Conservation (phyloP, 2,113 vertebrate species). For the Microcebus jonahi region DNA sequence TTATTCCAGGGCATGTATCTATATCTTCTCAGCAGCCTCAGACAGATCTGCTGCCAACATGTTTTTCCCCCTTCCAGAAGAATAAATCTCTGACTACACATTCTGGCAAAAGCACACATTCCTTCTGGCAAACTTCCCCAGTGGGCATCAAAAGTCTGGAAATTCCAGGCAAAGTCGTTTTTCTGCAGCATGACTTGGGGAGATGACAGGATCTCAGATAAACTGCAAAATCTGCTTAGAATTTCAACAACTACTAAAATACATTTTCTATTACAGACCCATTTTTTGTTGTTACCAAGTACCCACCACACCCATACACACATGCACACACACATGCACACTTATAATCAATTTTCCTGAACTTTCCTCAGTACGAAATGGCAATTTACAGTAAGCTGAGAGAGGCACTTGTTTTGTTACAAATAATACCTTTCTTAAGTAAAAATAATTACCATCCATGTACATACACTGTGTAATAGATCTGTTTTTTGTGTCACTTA, state of each 20-base stretch:
- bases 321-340: fast-evolving
- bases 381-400: neutral
- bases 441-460: neutral
- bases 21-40: neutral
- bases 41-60: neutral
- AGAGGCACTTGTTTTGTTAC: neutral
- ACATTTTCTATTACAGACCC: neutral
- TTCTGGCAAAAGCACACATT: neutral
- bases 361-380: neutral
- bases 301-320: neutral
- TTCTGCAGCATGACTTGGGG: neutral
- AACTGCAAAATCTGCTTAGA: neutral
- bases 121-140: neutral
- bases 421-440: neutral
- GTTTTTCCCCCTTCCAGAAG: neutral
- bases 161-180: conserved; percentile 11
- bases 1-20: neutral
- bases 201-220: neutral
- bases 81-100: neutral
- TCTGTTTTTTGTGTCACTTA: neutral
- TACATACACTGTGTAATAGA: neutral
- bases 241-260: neutral
- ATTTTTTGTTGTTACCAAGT: neutral
- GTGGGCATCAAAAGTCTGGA: neutral
- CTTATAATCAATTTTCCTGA: neutral